Conservation (phyloP, 2,113 vertebrate genomes). For the Ariopsis seemanni region DNA sequence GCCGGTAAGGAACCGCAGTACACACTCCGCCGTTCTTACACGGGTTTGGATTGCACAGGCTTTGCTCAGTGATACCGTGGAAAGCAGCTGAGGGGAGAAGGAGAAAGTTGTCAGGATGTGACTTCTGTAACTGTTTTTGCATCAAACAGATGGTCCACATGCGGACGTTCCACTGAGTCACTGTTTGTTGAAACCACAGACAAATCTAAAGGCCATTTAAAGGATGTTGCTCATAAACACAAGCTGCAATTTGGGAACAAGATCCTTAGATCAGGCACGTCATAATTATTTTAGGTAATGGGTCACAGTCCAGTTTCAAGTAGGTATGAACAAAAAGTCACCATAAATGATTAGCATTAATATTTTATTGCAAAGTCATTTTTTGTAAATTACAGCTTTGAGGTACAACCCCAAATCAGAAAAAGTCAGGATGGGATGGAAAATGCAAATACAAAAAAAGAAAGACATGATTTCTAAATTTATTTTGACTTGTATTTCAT, state of each 20-base stretch:
- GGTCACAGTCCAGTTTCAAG: not conserved
- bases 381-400: too few relatives aligned
- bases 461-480: too few relatives aligned
- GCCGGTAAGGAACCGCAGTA: constrained; percentile 34
- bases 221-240: not conserved
- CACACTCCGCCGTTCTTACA: constrained; percentile 85
- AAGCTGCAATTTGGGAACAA: too few relatives aligned
- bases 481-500: too few relatives aligned
- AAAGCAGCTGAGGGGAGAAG: constrained; percentile 25
- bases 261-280: not conserved
- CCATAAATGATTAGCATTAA: too few relatives aligned
- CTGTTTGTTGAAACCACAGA: not conserved
- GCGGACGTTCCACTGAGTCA: not conserved
- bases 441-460: too few relatives aligned
- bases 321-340: not conserved
- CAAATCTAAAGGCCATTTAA: not conserved
- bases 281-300: not conserved
- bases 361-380: too few relatives aligned
- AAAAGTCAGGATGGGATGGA: too few relatives aligned
- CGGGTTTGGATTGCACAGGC: constrained; percentile 72
- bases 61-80: constrained; percentile 15
- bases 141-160: not conserved
- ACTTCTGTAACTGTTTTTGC: not conserved
- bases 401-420: too few relatives aligned
- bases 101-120: not conserved